phyloP scores from a whole-genome alignment of 2,113 vertebrate genomes.

The Pristiophorus japonicus region DNA sequence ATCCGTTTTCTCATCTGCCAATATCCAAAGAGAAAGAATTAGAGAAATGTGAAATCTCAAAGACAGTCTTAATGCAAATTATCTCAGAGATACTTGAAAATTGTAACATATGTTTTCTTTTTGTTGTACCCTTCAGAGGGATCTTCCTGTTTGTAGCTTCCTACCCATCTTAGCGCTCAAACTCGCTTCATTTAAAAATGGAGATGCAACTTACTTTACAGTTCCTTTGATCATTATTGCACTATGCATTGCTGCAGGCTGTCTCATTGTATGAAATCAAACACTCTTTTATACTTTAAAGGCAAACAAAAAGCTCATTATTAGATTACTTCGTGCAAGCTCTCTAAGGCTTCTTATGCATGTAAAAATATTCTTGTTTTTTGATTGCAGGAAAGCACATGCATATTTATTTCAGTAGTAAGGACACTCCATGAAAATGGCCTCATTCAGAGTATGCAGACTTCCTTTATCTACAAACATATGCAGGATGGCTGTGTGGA shows the following conservation, averaged over 20 bases:
- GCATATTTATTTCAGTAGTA: not conserved
- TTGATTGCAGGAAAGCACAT: not conserved
- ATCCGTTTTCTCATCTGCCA: not conserved
- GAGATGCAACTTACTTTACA: not conserved
- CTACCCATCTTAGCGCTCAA: not conserved
- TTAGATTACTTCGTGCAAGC: not conserved
- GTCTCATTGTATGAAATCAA: constrained; percentile 24
- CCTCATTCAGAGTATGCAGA: not conserved
- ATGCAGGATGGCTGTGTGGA: not conserved
- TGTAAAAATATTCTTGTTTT: not conserved
- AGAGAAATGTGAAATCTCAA: not conserved
- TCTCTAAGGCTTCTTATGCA: not conserved
- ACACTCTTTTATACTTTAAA: not conserved
- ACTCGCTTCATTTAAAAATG: not conserved
- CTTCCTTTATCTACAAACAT: not conserved
- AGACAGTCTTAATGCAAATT: not conserved
- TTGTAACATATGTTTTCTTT: not conserved
- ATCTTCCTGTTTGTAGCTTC: not conserved
- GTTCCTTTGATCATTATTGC: not conserved
- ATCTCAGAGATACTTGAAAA: not conserved
- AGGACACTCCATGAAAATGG: not conserved
- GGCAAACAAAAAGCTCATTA: not conserved
- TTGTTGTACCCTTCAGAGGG: not conserved
- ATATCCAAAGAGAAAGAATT: not conserved
- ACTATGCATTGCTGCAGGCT: not conserved